phyloP scores from a whole-genome alignment of 2,797 vertebrate genomes.

The Xyrichtys novacula region DNA sequence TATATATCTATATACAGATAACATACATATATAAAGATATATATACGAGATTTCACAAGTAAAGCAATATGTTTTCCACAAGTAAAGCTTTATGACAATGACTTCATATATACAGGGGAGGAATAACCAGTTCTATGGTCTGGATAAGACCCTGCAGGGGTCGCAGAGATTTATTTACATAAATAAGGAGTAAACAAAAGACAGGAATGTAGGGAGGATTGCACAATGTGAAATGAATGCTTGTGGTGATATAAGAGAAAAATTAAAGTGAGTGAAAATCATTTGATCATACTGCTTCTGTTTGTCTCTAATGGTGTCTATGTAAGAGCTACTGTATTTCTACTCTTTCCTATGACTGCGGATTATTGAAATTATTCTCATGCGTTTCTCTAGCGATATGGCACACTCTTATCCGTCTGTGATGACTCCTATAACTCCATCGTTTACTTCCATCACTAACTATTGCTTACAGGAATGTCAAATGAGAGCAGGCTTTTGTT shows the following conservation, averaged over 20 bases:
- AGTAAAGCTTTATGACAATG: constrained; percentile 82
- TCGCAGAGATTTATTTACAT: constrained; percentile 82
- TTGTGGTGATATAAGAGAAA: constrained; percentile 19
- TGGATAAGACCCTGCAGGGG: constrained; percentile 66
- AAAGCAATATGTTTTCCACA: constrained; percentile 81
- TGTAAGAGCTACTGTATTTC: constrained; percentile 43
- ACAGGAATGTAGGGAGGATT: constrained; percentile 69
- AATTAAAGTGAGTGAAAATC: constrained; percentile 26
- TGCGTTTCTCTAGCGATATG: constrained; percentile 59
- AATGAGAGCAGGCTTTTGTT: not conserved
- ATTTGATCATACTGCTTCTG: constrained; percentile 34
- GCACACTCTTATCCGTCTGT: constrained; percentile 54
- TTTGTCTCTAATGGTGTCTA: constrained; percentile 35
- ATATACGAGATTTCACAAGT: constrained; percentile 66
- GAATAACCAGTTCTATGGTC: constrained; percentile 57
- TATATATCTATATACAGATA: constrained; percentile 27
- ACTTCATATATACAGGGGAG: constrained; percentile 72
- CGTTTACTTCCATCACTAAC: constrained; percentile 18
- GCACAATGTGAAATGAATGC: constrained; percentile 56
- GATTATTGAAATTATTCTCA: constrained; percentile 45
- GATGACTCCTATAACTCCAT: constrained; percentile 14
- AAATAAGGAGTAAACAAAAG: constrained; percentile 62
- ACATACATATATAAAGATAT: constrained; percentile 33
- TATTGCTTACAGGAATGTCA: constrained; percentile 29
- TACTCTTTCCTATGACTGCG: constrained; percentile 41